Base-by-base conservation (phyloP, 2,888 invertebrate species). In the Leptarthrus brevirostris region DNA sequence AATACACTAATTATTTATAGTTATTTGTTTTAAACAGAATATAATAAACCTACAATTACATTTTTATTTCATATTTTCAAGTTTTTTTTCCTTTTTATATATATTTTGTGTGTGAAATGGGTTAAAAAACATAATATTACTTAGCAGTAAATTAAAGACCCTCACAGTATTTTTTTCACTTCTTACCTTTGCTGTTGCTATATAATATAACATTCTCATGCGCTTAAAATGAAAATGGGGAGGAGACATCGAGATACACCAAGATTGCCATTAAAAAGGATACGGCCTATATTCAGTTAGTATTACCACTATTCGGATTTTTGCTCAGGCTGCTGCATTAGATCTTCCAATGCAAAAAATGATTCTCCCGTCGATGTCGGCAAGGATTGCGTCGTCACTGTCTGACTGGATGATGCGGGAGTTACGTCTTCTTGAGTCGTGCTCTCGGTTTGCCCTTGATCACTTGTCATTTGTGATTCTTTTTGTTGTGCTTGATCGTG, bases 301-400 rank as follows among this genome's bases (percentile, higher is more conserved):
- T 70, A 10, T 40, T 18, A 26, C 30, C n/a, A 64, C 44, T 69
- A 49, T 16, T 49, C 52, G 54, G 34, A 30, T 36, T 71, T 71
- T 22, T 53, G 54, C 24, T 61, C 72, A 8, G 79, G 74, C 72
- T 79, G 79, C 22, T 81, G 79, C 78, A 81, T 80, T 49, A 84
- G 78, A 75, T 84, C 82, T 70, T 83, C 82, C 66, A 84, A 78
- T 18, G 81, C 81, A 77, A 82, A 83, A 75, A 80, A 83, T 36
- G 78, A 78, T 64, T 80, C 80, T 56, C 76, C 74, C 3, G 61
- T 61, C 49, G 78, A 74, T 72, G 77, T 77, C 14, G 78, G 76
- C 16, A 77, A 54, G 20, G 66, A 81, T 77, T 76, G 82, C 74
- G 75, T 80, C 77, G 75, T 79, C 18, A 77, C 76, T 36, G 78